A percentile compares a stretch with the other conserved stretches of the same genome.
Evolutionary conservation across 1,140 invertebrate genomes (phyloP).

Genomic region (Popillia japonica): DNA sequence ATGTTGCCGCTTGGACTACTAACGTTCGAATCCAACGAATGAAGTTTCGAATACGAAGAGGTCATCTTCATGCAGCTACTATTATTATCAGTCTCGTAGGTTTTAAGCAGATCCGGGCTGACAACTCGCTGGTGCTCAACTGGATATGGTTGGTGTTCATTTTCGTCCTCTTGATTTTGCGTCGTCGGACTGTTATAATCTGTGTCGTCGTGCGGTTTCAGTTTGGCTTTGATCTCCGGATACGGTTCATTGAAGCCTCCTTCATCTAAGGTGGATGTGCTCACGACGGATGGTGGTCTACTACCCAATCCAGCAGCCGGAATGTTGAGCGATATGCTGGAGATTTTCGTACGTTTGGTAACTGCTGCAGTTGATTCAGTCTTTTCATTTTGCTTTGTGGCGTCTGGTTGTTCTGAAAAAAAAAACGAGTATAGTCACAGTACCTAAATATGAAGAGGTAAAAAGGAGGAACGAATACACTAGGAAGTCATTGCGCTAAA

Average conservation of each 20-base stretch:
- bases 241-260: constrained; percentile 72
- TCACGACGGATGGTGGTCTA: constrained; percentile 64
- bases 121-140: constrained; percentile 21
- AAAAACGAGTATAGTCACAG: background rate
- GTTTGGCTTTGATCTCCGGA: constrained; percentile 69
- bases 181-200: background rate
- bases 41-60: constrained; percentile 3
- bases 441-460: background rate
- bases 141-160: background rate
- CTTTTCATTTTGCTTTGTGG: constrained; percentile 59
- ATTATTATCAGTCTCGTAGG: constrained; percentile 17
- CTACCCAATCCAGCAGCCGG: constrained; percentile 69
- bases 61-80: background rate
- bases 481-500: background rate
- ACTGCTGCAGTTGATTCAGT: constrained; percentile 50
- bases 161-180: background rate
- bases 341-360: constrained; percentile 57
- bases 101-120: constrained; percentile 36
- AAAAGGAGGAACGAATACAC: background rate
- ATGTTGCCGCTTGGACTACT: background rate
- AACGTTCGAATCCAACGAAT: background rate
- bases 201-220: constrained; percentile 61
- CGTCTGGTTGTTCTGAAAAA: constrained; percentile 31
- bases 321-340: constrained; percentile 66
- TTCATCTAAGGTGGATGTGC: constrained; percentile 69